Conservation (phyloP, 2,888 invertebrate species). For the Lepidochrysops patricia region DNA sequence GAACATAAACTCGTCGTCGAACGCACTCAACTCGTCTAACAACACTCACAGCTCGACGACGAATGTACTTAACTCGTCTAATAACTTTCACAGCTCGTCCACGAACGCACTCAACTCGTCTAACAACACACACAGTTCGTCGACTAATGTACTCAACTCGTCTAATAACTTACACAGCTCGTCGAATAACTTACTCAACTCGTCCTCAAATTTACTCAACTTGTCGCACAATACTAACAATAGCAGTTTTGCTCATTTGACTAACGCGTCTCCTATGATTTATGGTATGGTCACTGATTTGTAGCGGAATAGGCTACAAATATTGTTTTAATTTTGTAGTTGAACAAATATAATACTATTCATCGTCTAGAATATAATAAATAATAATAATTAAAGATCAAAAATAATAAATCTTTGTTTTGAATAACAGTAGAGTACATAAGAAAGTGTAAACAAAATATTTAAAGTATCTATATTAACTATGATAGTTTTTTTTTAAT, state of each 20-base stretch:
- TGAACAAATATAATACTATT: background rate
- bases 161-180: constrained; percentile 51
- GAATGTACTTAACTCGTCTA: background rate
- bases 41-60: constrained; percentile 14
- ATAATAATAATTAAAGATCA: background rate
- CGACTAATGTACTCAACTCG: constrained; percentile 27
- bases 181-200: constrained; percentile 30
- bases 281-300: constrained; percentile 78
- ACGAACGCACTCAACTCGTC: background rate
- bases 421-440: too few species aligned
- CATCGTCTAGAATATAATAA: background rate
- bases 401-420: background rate
- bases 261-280: constrained; percentile 48
- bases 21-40: background rate
- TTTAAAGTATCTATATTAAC: too few species aligned
- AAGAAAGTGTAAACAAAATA: too few species aligned
- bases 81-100: too few species aligned
- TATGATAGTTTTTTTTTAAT: too few species aligned
- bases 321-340: background rate
- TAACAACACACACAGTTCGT: constrained; percentile 12
- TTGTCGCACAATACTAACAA: constrained; percentile 38
- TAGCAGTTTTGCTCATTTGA: constrained; percentile 5
- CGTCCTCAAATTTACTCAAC: constrained; percentile 16
- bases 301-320: constrained; percentile 45
- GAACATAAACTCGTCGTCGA: background rate